phyloP scores from a whole-genome alignment of 2,888 invertebrate species.

The Nemotelus pantherinus region DNA sequence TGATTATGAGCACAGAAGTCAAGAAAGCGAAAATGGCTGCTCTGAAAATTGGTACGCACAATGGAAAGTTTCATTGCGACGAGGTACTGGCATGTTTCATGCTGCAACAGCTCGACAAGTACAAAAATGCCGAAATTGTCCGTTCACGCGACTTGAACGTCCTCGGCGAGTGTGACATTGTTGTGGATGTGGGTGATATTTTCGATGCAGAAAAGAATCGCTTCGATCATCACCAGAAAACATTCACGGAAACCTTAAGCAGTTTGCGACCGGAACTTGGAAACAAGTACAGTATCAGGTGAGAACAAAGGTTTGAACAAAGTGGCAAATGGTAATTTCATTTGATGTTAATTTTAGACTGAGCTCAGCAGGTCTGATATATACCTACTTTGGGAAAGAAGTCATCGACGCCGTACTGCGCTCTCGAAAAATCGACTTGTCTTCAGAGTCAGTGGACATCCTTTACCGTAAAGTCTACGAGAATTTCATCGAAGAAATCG shows the following conservation, averaged over 20 bases:
- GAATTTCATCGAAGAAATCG: conserved; percentile 89
- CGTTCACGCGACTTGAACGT: conserved; percentile 71
- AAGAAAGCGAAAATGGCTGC: conserved; percentile 49
- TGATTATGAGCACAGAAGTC: conserved; percentile 47
- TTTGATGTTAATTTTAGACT: conserved; percentile 69
- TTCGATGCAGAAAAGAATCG: conserved; percentile 80
- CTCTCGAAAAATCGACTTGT: conserved; percentile 63
- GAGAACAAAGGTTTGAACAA: conserved; percentile 44
- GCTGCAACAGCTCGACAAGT: conserved; percentile 83
- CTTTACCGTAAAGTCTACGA: conserved; percentile 83
- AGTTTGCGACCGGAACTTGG: conserved; percentile 71
- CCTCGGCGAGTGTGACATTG: conserved; percentile 86
- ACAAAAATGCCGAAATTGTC: conserved; percentile 82
- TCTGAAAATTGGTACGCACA: conserved; percentile 62
- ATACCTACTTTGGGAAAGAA: conserved; percentile 86
- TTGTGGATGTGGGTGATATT: conserved; percentile 92
- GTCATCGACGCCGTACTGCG: conserved; percentile 73
- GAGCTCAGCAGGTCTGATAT: conserved; percentile 95
- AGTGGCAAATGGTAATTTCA: conserved; percentile 26
- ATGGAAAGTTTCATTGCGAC: conserved; percentile 92
- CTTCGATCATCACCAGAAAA: conserved; percentile 95
- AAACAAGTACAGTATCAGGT: conserved; percentile 71
- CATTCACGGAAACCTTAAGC: conserved; percentile 75
- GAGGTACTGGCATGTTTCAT: conserved; percentile 94
- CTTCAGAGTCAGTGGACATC: conserved; percentile 67